Conservation (phyloP, 2,797 vertebrate species). For the Sternotherus odoratus region DNA sequence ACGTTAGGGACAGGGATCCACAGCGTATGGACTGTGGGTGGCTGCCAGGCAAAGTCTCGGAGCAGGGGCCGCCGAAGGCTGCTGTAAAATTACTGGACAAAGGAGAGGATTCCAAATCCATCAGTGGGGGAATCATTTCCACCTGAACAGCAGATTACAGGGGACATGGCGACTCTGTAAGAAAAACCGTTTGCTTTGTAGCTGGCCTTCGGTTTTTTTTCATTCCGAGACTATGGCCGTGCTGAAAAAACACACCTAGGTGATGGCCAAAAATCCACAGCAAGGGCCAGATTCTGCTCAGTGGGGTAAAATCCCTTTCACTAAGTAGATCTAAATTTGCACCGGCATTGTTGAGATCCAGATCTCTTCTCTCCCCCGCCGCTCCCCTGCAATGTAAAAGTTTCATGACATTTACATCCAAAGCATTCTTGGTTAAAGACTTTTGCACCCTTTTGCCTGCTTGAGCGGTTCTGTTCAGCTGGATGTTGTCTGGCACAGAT, state of each 20-base stretch:
- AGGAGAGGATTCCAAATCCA: background rate
- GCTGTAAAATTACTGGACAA: background rate
- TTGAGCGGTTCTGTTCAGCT: background rate
- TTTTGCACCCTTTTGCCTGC: background rate
- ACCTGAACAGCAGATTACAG: background rate
- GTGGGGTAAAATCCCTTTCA: background rate
- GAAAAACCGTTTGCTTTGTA: background rate
- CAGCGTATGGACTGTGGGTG: background rate
- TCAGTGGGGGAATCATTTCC: background rate
- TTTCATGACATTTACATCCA: no score
- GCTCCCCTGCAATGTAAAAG: no score
- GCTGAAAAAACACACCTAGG: background rate
- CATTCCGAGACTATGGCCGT: background rate
- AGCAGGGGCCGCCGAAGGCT: background rate
- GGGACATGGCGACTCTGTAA: background rate
- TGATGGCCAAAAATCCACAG: background rate
- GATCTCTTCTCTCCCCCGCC: background rate
- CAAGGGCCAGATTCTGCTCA: conserved; percentile 1
- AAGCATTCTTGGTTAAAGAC: background rate
- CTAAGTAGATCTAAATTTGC: background rate
- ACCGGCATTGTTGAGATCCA: background rate
- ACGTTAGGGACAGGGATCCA: background rate
- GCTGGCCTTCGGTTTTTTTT: background rate
- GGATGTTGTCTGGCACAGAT: conserved; percentile 31
- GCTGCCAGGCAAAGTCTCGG: background rate